Evolutionary conservation across 2,888 invertebrate genomes (phyloP).

Genomic region (Amphimallon solstitiale): DNA sequence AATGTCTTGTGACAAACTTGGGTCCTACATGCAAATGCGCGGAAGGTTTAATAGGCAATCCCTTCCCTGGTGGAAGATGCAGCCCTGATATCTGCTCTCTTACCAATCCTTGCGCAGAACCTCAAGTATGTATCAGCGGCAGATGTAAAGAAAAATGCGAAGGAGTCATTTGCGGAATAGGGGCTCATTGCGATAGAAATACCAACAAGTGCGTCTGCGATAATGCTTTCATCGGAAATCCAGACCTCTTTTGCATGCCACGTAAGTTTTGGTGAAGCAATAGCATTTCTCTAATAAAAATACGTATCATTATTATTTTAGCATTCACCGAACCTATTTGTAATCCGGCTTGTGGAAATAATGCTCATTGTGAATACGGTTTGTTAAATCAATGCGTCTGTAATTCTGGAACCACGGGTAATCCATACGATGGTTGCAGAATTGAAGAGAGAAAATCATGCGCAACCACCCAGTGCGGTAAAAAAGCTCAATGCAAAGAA

Average conservation of each 20-base stretch:
- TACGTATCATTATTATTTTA: conserved; percentile 63
- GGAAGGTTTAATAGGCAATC: conserved; percentile 88
- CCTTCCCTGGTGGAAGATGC: conserved; percentile 90
- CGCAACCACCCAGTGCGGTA: conserved; percentile 48
- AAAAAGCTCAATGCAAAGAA: conserved; percentile 82
- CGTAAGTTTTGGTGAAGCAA: conserved; percentile 77
- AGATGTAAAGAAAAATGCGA: conserved; percentile 91
- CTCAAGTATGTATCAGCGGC: conserved; percentile 85
- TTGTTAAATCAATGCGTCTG: conserved; percentile 82
- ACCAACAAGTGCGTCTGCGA: conserved; percentile 88
- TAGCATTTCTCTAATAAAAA: too few species aligned
- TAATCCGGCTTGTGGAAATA: conserved; percentile 80
- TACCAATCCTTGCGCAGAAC: conserved; percentile 79
- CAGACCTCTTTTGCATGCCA: conserved; percentile 89
- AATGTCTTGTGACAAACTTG: conserved; percentile 83
- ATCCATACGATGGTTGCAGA: conserved; percentile 87
- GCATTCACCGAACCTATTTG: conserved; percentile 83
- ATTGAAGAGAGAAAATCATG: conserved; percentile 68
- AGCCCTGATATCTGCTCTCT: conserved; percentile 83
- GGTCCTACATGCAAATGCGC: conserved; percentile 91
- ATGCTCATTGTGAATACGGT: conserved; percentile 90
- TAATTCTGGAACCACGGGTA: conserved; percentile 84
- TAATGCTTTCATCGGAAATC: conserved; percentile 88
- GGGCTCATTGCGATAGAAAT: conserved; percentile 83
- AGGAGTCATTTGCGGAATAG: conserved; percentile 86